These are phyloP conservation scores for Otus scops DNA, from an alignment of 2,797 vertebrate genomes.

Conservation along the genomic window DNA sequence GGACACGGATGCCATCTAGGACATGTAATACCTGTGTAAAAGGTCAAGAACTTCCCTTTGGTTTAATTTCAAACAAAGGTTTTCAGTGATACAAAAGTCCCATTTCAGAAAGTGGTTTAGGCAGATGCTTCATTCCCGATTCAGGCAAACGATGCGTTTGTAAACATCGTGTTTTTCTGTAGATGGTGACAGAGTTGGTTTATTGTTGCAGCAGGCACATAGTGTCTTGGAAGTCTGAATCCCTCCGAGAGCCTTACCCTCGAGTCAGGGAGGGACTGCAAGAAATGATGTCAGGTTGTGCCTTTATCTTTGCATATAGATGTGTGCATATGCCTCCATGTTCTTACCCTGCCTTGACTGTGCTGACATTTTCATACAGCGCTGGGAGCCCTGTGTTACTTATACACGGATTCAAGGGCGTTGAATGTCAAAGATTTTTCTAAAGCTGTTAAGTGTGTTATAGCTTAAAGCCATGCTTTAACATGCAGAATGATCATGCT, in stretches of 20 bases:
- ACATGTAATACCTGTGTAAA: background rate
- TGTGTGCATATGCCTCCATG: rapidly evolving
- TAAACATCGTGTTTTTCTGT: background rate
- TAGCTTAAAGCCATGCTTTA: background rate
- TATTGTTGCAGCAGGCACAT: background rate
- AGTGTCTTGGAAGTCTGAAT: background rate
- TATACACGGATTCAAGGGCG: background rate
- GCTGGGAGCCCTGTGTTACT: background rate
- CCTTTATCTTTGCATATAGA: background rate
- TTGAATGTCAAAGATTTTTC: background rate
- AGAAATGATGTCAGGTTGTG: background rate
- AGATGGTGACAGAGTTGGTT: background rate
- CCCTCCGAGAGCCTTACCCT: background rate
- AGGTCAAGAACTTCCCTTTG: background rate
- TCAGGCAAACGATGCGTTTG: background rate
- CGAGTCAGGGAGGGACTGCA: background rate
- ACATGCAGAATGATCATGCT: background rate
- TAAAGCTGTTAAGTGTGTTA: background rate
- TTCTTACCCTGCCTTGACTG: background rate
- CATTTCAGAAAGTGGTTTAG: background rate
- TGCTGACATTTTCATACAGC: background rate
- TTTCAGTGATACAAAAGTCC: background rate
- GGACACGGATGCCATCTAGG: too few species aligned
- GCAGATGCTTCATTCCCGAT: background rate
- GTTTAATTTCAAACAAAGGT: background rate